These are phyloP conservation scores for Sesia apiformis DNA, from an alignment of 2,888 invertebrate species.

Conservation along the genomic window DNA sequence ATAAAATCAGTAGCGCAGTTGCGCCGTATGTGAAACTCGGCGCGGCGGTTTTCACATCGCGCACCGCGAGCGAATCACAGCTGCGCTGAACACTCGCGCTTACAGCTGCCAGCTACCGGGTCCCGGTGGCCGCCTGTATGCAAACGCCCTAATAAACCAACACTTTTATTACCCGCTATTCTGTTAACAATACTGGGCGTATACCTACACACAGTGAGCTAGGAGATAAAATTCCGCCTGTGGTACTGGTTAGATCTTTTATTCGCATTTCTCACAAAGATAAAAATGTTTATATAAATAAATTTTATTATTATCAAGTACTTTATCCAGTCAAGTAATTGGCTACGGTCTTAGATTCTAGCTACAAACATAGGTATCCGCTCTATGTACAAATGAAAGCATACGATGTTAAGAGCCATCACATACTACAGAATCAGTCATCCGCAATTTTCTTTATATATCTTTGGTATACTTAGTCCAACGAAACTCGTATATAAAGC, in stretches of 20 bases:
- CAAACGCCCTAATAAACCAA: constrained; percentile 70
- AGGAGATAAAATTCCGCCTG: background rate
- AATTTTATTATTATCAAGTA: too few relatives aligned
- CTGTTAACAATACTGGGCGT: constrained; percentile 21
- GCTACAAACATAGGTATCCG: too few relatives aligned
- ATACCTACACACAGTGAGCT: constrained; percentile 8
- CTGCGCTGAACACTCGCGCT: constrained; percentile 36
- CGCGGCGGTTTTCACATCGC: constrained; percentile 58
- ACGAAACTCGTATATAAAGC: too few relatives aligned
- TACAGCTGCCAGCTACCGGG: constrained; percentile 35
- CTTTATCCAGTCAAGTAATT: too few relatives aligned
- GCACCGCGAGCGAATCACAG: constrained; percentile 31
- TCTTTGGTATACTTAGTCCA: too few relatives aligned
- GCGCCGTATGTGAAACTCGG: constrained; percentile 56
- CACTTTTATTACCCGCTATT: constrained; percentile 47
- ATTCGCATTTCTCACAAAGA: too few relatives aligned
- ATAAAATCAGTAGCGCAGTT: constrained; percentile 35
- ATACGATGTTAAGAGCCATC: too few relatives aligned
- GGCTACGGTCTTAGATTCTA: too few relatives aligned
- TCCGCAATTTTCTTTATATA: too few relatives aligned
- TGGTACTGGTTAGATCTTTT: background rate
- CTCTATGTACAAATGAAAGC: too few relatives aligned
- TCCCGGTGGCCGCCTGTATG: constrained; percentile 33
- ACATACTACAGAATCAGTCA: too few relatives aligned
- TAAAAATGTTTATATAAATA: too few relatives aligned